Conservation (phyloP, 2,113 vertebrate genomes). For the Peromyscus californicus region DNA sequence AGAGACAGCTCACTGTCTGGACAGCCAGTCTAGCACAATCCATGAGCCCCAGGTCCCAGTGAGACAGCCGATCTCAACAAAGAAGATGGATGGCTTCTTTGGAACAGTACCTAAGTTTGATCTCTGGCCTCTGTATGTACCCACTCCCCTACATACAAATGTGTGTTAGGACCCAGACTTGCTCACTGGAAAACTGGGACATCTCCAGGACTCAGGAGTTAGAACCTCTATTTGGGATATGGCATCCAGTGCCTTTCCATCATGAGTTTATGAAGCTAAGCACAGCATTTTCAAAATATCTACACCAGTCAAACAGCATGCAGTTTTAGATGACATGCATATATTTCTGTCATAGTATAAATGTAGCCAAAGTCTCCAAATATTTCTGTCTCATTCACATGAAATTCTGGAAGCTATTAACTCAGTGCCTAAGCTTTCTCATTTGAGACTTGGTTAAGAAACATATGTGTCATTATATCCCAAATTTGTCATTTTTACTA, state of each 20-base stretch:
- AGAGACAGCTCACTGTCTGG: not conserved
- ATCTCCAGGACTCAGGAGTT: not conserved
- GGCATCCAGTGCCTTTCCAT: not conserved
- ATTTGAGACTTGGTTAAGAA: not conserved
- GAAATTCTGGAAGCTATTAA: slow-evolving; percentile 32
- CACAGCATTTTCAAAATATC: not conserved
- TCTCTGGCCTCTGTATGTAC: not conserved
- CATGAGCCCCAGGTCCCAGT: not conserved
- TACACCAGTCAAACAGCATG: not conserved
- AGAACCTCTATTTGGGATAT: not conserved
- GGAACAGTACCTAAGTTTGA: not conserved
- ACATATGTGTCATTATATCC: not conserved
- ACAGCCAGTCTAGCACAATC: no score
- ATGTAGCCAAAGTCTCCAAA: slow-evolving; percentile 7
- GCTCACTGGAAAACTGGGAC: not conserved
- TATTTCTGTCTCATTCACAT: not conserved
- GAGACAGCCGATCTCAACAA: not conserved
- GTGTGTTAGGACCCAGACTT: not conserved
- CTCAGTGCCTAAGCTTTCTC: not conserved
- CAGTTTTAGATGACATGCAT: not conserved
- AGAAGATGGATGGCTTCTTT: not conserved
- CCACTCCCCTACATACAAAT: not conserved
- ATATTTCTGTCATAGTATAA: not conserved
- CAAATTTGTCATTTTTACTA: slow-evolving; percentile 4
- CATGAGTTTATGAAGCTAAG: not conserved